Base-by-base conservation (phyloP, 2,888 invertebrate genomes). In the Mesorhabditis belari region DNA sequence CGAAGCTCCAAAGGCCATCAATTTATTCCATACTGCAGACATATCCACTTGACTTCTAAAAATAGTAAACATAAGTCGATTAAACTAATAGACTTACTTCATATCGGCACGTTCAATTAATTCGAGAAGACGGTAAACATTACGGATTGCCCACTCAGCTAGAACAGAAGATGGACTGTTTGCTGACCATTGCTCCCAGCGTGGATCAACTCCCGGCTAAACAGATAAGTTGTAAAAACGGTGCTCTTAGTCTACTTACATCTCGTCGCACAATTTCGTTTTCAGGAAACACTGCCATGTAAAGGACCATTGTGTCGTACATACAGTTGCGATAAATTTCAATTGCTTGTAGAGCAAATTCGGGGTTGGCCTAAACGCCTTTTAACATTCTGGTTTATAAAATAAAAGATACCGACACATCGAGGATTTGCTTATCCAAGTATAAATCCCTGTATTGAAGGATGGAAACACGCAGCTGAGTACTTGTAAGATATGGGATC, bases 251-350 rank as follows among this genome's bases (percentile, higher is more conserved):
- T 59, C 27, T 51, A 64, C 71, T 62, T 49, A 77, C 77, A 60
- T 73, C 74, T 65, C 70, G 70, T 52, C 65, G 62, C 19, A 71
- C 60, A 21, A 67, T 50, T 58, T 79, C 79, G 27, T 73, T 70
- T 23, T 78, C 77, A 4, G 79, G 79, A 54, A 79, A 79, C 12
- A 79, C 79, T 12, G 79, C 79, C n/a, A 77, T 64, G 61, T 77
- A 79, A 6, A 79, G 66, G 6, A 79, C 77, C 54, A 79, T 73
- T 12, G 79, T 79, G 62, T 79, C 79, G 61, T 79, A 77, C 79
- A 79, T 79, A 62, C 77, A 75, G n/a, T 64, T 68, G n/a, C 67
- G 62, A 63, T 78, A 79, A 55, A 77, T 67, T 51, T 80, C 77
- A 51, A 79, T 76, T 0, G 75, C 72, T 49, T 73, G 72, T 4